Conservation (phyloP, 64 coral and sea anemone genomes). For the Stylophora pistillata region DNA sequence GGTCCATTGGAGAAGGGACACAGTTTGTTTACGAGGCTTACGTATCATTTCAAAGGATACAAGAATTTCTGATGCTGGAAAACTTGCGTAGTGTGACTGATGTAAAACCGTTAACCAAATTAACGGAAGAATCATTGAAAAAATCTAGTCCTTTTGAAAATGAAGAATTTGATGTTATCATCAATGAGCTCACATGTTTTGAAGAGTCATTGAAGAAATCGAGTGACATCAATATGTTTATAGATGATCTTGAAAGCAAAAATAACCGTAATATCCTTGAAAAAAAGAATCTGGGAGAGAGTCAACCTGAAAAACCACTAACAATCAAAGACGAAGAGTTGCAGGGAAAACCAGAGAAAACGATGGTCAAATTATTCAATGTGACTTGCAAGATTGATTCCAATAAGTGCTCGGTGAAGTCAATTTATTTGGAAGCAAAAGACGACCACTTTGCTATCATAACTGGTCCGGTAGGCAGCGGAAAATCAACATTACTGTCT, state of each 20-base stretch:
- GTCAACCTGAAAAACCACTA: background rate
- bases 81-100: background rate
- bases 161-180: background rate
- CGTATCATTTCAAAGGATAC: slow-evolving; percentile 38
- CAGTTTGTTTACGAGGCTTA: slow-evolving; percentile 34
- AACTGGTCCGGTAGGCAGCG: slow-evolving; percentile 62
- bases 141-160: background rate
- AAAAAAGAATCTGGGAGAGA: background rate
- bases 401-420: slow-evolving; percentile 1
- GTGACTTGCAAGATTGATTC: slow-evolving; percentile 21
- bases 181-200: background rate
- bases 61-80: slow-evolving; percentile 19
- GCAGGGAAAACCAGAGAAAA: background rate
- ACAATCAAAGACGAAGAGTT: background rate
- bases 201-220: slow-evolving; percentile 14
- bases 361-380: slow-evolving; percentile 7
- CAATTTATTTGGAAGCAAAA: slow-evolving; percentile 40
- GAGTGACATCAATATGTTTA: background rate
- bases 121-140: background rate
- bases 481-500: slow-evolving; percentile 61
- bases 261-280: background rate
- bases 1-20: slow-evolving; percentile 17
- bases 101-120: background rate
- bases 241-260: background rate
- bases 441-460: slow-evolving; percentile 33